Evolutionary conservation across 1,140 invertebrate species (phyloP).

Genomic region (Nautilus pompilius): DNA sequence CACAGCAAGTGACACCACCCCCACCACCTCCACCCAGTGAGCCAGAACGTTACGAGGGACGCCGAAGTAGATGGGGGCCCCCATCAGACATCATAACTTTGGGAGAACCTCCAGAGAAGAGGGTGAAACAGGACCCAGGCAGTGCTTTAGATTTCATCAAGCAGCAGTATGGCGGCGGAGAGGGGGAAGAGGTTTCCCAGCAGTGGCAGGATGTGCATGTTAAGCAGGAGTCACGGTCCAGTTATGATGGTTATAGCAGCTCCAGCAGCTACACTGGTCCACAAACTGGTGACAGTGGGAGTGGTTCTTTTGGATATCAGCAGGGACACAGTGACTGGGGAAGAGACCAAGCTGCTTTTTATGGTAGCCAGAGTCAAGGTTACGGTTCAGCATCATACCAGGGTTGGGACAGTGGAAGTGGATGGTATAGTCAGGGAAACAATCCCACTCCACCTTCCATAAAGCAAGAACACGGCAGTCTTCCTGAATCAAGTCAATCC

Average conservation of each 20-base stretch:
- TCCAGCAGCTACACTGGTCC: not conserved
- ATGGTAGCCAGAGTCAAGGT: not conserved
- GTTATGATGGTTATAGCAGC: not conserved
- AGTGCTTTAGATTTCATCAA: slow-evolving; percentile 30
- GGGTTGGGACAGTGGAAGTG: too few species aligned
- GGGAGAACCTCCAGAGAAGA: slow-evolving; percentile 16
- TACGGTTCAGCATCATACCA: slow-evolving; percentile 1
- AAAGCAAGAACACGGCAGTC: too few species aligned
- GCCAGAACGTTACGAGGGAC: not conserved
- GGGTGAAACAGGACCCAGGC: slow-evolving; percentile 13
- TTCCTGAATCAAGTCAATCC: too few species aligned
- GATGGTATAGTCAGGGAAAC: not conserved
- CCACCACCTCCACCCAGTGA: slow-evolving; percentile 2
- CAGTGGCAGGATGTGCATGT: slow-evolving; percentile 1
- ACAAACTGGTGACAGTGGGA: not conserved
- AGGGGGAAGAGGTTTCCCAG: slow-evolving; percentile 6
- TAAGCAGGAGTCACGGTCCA: not conserved
- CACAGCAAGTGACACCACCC: not conserved
- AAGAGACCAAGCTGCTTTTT: not conserved
- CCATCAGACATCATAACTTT: slow-evolving; percentile 3
- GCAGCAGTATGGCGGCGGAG: slow-evolving; percentile 24
- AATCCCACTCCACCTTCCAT: not conserved
- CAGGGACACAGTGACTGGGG: not conserved
- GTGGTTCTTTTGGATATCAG: not conserved
- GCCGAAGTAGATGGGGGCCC: slow-evolving; percentile 4